phyloP scores from a whole-genome alignment of 1,140 invertebrate genomes.

The Holcopasites calliopsidis region DNA sequence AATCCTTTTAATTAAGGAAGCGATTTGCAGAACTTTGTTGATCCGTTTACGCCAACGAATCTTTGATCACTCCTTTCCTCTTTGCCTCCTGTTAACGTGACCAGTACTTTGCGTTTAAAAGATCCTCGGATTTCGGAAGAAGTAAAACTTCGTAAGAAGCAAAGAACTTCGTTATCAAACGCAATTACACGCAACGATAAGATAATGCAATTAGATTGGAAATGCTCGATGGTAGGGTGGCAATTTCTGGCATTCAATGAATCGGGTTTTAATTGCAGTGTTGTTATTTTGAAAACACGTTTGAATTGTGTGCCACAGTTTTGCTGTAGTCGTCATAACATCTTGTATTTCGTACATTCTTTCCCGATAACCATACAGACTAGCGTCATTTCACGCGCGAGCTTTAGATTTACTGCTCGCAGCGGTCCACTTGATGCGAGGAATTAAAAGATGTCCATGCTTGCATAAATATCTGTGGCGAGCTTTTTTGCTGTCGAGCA shows the following conservation, averaged over 20 bases:
- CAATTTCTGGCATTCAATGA: conserved; percentile 22
- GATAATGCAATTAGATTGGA: conserved; percentile 21
- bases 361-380: neutral
- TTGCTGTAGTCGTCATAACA: neutral
- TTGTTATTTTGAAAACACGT: conserved; percentile 14
- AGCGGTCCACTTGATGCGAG: neutral
- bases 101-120: neutral
- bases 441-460: neutral
- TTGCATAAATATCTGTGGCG: too few species aligned
- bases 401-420: neutral
- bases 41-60: neutral
- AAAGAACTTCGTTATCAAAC: conserved; percentile 16
- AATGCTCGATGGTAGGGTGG: conserved; percentile 2
- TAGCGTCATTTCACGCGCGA: neutral
- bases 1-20: conserved; percentile 22
- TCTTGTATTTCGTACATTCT: neutral
- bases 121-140: neutral
- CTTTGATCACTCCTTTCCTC: too few species aligned
- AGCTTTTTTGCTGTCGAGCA: too few species aligned
- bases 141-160: too few species aligned
- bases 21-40: neutral
- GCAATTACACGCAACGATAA: conserved; percentile 19
- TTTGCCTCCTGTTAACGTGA: neutral
- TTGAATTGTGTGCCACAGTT: neutral
- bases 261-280: conserved; percentile 12